Percentiles rank a stretch among this genome's conserved stretches.
These are phyloP conservation scores for Ophioninae sp. DNA, from an alignment of 2,888 invertebrate species.

Conservation along the genomic window DNA sequence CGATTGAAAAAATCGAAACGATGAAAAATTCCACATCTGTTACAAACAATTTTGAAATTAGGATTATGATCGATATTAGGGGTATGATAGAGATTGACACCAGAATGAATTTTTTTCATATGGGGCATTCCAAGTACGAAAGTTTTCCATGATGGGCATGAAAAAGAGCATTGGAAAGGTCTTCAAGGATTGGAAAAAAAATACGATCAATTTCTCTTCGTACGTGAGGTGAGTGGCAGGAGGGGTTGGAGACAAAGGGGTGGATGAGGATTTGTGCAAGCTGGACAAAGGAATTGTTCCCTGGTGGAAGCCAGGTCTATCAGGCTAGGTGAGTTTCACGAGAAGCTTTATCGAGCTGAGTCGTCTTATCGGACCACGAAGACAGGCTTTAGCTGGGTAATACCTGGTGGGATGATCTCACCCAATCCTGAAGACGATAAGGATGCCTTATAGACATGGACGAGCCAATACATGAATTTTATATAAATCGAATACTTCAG, in stretches of 20 bases:
- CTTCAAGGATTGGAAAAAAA: neutral
- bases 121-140: too few species aligned
- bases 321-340: conserved; percentile 35
- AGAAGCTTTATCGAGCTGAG: conserved; percentile 39
- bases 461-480: neutral
- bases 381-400: conserved; percentile 40
- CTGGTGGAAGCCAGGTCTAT: conserved; percentile 14
- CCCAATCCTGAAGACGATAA: conserved; percentile 34
- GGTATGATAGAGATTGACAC: too few species aligned
- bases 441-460: neutral
- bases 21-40: too few species aligned
- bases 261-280: neutral
- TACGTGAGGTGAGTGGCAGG: neutral
- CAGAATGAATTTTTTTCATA: too few species aligned
- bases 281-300: conserved; percentile 21
- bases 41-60: too few species aligned
- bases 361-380: conserved; percentile 46
- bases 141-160: neutral
- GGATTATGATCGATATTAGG: too few species aligned
- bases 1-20: too few species aligned
- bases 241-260: neutral
- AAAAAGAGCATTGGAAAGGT: neutral
- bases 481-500: conserved; percentile 37
- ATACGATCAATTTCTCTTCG: neutral
- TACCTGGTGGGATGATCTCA: conserved; percentile 26